Evolutionary conservation across 2,888 invertebrate genomes (phyloP).

Genomic region (Auanema sp.): DNA sequence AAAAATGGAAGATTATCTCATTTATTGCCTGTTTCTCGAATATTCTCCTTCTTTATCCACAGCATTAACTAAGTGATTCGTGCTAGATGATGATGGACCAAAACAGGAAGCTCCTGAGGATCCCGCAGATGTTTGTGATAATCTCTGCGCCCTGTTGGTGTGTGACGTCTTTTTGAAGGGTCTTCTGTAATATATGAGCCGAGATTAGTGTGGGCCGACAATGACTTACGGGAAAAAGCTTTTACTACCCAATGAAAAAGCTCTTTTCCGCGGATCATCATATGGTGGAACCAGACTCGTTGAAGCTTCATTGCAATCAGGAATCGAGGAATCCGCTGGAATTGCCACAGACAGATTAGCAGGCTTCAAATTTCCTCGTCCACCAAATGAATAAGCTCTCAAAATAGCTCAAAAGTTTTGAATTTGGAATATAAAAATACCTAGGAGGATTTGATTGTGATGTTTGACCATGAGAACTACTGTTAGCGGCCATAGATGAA

Average conservation of each 20-base stretch:
- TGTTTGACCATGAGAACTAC: slow-evolving; percentile 3
- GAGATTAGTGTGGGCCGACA: background rate
- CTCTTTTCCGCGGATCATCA: slow-evolving; percentile 49
- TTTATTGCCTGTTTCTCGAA: slow-evolving; percentile 9
- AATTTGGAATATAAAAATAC: background rate
- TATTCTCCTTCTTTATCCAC: slow-evolving; percentile 11
- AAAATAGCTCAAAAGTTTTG: slow-evolving; percentile 1
- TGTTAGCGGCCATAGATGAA: slow-evolving; percentile 38
- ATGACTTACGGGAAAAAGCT: slow-evolving; percentile 16
- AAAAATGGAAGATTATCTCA: background rate
- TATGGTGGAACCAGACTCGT: slow-evolving; percentile 23
- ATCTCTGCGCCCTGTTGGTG: slow-evolving; percentile 15
- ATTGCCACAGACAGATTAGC: slow-evolving; percentile 4
- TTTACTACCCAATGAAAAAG: slow-evolving; percentile 54
- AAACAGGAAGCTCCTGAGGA: slow-evolving; percentile 20
- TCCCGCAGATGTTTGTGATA: slow-evolving; percentile 20
- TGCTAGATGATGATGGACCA: slow-evolving; percentile 21
- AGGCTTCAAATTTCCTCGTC: slow-evolving; percentile 19
- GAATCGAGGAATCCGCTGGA: slow-evolving; percentile 6
- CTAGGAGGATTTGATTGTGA: slow-evolving; percentile 7
- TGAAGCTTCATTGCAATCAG: slow-evolving; percentile 1
- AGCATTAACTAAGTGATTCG: slow-evolving; percentile 17
- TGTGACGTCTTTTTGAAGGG: slow-evolving; percentile 16
- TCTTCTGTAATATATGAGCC: slow-evolving; percentile 4
- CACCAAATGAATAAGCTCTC: slow-evolving; percentile 42